Evolutionary conservation across 1,140 invertebrate species (phyloP).

Genomic region (Zaprionus africanus): DNA sequence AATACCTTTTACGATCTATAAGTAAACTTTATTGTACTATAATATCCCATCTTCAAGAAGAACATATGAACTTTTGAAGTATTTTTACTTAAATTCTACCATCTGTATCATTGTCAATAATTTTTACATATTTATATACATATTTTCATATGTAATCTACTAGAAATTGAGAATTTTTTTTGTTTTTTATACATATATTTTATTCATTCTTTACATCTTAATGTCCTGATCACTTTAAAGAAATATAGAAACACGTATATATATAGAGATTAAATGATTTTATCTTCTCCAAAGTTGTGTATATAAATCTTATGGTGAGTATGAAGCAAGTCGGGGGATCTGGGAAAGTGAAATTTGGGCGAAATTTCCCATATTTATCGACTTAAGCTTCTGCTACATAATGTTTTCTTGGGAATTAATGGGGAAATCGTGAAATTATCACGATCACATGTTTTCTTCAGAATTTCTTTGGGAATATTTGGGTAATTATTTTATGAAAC

Average conservation of each 20-base stretch:
- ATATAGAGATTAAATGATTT: not conserved
- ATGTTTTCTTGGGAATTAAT: not conserved
- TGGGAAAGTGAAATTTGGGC: not conserved
- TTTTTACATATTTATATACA: not conserved
- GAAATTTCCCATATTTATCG: not conserved
- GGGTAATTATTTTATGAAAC: not conserved
- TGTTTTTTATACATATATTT: slow-evolving; percentile 26
- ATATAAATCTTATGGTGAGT: slow-evolving; percentile 25
- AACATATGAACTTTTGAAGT: not conserved
- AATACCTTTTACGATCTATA: slow-evolving; percentile 1
- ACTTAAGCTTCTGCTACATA: not conserved
- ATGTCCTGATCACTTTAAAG: slow-evolving; percentile 40
- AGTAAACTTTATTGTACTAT: slow-evolving; percentile 2
- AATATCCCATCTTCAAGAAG: not conserved
- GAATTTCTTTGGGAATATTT: not conserved
- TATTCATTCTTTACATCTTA: slow-evolving; percentile 5
- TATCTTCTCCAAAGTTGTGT: slow-evolving; percentile 12
- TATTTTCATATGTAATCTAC: not conserved
- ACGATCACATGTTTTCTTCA: not conserved
- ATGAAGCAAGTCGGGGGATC: not conserved
- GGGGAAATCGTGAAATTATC: not conserved
- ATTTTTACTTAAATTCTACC: not conserved
- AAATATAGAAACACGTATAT: slow-evolving; percentile 46
- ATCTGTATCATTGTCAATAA: slow-evolving; percentile 4
- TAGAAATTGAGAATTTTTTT: slow-evolving; percentile 14